Base-by-base conservation (phyloP, 2,888 invertebrate species). In the Agonopterix arenella region DNA sequence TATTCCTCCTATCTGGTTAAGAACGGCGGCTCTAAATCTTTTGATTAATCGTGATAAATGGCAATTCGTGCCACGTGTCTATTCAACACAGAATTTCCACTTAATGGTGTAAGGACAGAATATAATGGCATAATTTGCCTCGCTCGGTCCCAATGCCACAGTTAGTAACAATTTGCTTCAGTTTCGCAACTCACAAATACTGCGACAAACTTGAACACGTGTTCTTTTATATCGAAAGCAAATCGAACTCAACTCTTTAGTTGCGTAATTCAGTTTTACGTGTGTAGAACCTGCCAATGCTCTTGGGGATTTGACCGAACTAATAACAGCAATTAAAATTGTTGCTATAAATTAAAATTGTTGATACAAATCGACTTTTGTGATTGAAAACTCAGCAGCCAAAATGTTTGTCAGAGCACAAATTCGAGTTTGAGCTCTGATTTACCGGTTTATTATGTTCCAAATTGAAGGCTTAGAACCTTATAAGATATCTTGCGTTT, bases 131-230 rank as follows among this genome's bases (percentile, higher is more conserved):
- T 61, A 66, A 73, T 75, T 70, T 56, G 65, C 52, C 58, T 54
- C 64, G 73, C 70, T 68, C 58, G 61, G 70, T 61, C 56, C 65
- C 76, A 76, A 73, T 73, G 75, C 68, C 76, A 66, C 60, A 60
- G 57, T 62, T 59, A 52, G 46, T 56, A 52, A 53, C 60, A 61
- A 78, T 77, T 76, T 61, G 73, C 55, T 61, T 67, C 67, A 66
- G 70, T 85, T 81, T 73, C 82, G 77, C 73, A 78, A 82, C 60
- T 55, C 46, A 57, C 60, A 53, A 58, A 61, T 56, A 60, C 42
- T 56, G 67, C 66, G 73, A 76, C 76, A 74, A 64, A 64, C 42
- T 4, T 37, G 8, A 49, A 54, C 52, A 54, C 52, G 47, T 48
- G 48, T 37, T 50, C 45, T 51, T 47, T 44, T 50, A 47, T 54